Conservation (phyloP, 1,140 invertebrate species). For the Mercenaria mercenaria region DNA sequence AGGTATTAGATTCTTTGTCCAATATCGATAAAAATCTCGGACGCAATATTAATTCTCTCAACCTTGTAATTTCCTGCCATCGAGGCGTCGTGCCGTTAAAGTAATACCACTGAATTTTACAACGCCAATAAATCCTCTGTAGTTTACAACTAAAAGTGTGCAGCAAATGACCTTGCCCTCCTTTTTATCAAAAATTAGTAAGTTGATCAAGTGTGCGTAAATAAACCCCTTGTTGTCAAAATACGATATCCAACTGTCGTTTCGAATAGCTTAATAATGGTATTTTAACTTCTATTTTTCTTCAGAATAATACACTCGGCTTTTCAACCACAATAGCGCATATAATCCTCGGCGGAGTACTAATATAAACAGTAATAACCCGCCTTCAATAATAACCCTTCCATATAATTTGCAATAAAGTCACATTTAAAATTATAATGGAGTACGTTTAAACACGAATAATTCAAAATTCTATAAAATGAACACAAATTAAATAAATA, state of each 20-base stretch:
- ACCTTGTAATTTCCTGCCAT: constrained; percentile 20
- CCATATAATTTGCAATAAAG: neutral
- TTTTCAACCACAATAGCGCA: neutral
- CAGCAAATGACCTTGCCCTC: neutral
- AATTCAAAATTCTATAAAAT: neutral
- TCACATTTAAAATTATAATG: constrained; percentile 20
- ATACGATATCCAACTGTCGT: neutral
- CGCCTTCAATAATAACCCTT: neutral
- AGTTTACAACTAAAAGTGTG: neutral
- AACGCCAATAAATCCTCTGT: neutral
- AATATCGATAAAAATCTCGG: constrained; percentile 28
- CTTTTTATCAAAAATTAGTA: neutral
- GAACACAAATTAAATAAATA: neutral
- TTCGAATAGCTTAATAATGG: neutral
- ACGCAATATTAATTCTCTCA: constrained; percentile 22
- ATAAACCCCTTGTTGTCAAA: constrained; percentile 4
- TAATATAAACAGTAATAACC: neutral
- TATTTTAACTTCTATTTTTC: constrained; percentile 4
- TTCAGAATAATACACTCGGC: neutral
- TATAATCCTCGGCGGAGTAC: neutral
- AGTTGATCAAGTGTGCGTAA: constrained; percentile 13
- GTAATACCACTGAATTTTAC: neutral
- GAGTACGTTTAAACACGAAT: neutral
- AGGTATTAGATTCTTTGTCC: constrained; percentile 17
- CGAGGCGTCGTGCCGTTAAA: constrained; percentile 8